These are phyloP conservation scores for Orchesella cincta DNA, from an alignment of 1,140 invertebrate species.

Conservation along the genomic window DNA sequence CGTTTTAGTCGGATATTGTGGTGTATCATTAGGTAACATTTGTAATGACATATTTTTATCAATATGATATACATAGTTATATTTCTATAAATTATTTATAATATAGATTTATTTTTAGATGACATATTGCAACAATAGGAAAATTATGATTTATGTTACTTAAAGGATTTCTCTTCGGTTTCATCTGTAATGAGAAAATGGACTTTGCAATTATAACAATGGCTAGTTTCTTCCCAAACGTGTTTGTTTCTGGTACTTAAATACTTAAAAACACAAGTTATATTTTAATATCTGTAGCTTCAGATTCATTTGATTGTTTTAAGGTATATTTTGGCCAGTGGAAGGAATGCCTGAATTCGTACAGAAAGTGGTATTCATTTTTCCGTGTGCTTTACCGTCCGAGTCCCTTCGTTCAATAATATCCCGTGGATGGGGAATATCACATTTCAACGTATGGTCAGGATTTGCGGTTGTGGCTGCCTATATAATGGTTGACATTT, in stretches of 20 bases:
- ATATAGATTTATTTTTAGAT: not conserved
- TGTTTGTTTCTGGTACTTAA: constrained; percentile 36
- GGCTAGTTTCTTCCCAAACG: constrained; percentile 33
- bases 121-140: not conserved
- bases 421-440: not conserved
- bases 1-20: constrained; percentile 30
- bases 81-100: not conserved
- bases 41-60: too few species aligned
- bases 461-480: not conserved
- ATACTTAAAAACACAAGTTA: too few species aligned
- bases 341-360: not conserved
- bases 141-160: not conserved
- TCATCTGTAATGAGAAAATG: not conserved
- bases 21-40: constrained; percentile 40
- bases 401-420: not conserved
- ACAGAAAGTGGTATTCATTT: not conserved
- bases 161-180: not conserved
- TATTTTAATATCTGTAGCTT: too few species aligned
- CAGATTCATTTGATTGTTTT: too few species aligned
- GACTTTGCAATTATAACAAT: not conserved
- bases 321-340: constrained; percentile 13
- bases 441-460: not conserved
- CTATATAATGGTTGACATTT: not conserved
- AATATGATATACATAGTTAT: too few species aligned
- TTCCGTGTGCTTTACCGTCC: not conserved